Conservation (phyloP, 2,888 invertebrate species). For the Thyatira batis region DNA sequence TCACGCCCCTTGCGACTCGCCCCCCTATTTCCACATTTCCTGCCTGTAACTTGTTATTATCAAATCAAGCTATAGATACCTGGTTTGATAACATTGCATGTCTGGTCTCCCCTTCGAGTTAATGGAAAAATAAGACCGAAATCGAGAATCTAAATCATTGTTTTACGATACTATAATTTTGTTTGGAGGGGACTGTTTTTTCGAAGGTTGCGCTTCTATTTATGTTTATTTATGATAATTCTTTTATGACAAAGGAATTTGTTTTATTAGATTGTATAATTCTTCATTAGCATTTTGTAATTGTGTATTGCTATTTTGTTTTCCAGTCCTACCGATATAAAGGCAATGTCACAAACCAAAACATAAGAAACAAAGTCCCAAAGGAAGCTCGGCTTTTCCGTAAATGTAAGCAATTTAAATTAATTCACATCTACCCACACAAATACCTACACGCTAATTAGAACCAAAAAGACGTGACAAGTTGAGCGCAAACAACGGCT, state of each 20-base stretch:
- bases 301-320: too few species aligned
- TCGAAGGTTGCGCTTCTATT: slow-evolving; percentile 26
- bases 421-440: slow-evolving; percentile 4
- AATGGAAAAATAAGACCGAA: slow-evolving; percentile 72
- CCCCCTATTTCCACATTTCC: slow-evolving; percentile 57
- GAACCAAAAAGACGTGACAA: slow-evolving; percentile 17
- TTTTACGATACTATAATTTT: slow-evolving; percentile 74
- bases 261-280: too few species aligned
- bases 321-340: background rate
- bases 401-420: slow-evolving; percentile 7
- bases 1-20: slow-evolving; percentile 55
- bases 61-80: slow-evolving; percentile 79
- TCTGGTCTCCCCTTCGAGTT: slow-evolving; percentile 56
- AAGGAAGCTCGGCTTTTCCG: background rate
- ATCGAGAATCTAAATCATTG: slow-evolving; percentile 72
- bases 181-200: slow-evolving; percentile 39
- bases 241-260: slow-evolving; percentile 3
- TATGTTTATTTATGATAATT: slow-evolving; percentile 21
- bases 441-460: slow-evolving; percentile 9
- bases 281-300: too few species aligned
- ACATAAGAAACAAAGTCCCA: background rate
- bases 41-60: slow-evolving; percentile 78
- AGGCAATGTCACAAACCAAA: background rate
- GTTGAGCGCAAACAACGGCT: slow-evolving; percentile 21
- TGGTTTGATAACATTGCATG: slow-evolving; percentile 70